Conservation (phyloP, 2,888 invertebrate genomes). For the Gari tellinella region DNA sequence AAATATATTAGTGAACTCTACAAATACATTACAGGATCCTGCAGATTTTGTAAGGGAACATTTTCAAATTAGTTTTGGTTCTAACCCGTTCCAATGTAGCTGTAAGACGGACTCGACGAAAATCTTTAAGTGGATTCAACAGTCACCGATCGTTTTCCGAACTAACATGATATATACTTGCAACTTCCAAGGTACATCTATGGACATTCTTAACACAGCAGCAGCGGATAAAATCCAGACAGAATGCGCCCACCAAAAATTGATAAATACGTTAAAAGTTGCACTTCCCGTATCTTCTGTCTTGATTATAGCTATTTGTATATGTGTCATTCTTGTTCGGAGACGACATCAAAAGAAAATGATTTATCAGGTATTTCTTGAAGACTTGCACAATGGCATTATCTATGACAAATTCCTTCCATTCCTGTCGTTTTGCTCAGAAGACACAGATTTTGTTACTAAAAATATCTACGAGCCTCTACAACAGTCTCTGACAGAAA, state of each 20-base stretch:
- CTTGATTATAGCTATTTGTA: background rate
- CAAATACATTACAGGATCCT: too few relatives aligned
- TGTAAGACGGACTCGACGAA: slow-evolving; percentile 1
- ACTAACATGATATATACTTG: background rate
- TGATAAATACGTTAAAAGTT: background rate
- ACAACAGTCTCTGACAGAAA: slow-evolving; percentile 5
- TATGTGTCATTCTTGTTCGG: background rate
- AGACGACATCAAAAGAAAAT: slow-evolving; percentile 3
- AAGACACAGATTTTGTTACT: slow-evolving; percentile 16
- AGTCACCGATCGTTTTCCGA: background rate
- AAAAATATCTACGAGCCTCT: slow-evolving; percentile 15
- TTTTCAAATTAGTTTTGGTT: background rate
- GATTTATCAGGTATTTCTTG: background rate
- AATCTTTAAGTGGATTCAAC: slow-evolving; percentile 7
- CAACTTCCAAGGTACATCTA: background rate
- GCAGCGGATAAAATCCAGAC: background rate
- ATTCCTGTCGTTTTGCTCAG: slow-evolving; percentile 25
- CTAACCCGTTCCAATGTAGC: slow-evolving; percentile 11
- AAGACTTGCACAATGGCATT: background rate
- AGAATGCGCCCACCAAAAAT: background rate
- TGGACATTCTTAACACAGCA: background rate
- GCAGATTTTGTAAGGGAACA: background rate
- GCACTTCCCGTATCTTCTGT: background rate
- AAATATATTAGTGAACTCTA: too few relatives aligned
- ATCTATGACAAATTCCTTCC: slow-evolving; percentile 6